Evolutionary conservation across 2,113 vertebrate species (phyloP).

Genomic region (Oncorhynchus nerka): DNA sequence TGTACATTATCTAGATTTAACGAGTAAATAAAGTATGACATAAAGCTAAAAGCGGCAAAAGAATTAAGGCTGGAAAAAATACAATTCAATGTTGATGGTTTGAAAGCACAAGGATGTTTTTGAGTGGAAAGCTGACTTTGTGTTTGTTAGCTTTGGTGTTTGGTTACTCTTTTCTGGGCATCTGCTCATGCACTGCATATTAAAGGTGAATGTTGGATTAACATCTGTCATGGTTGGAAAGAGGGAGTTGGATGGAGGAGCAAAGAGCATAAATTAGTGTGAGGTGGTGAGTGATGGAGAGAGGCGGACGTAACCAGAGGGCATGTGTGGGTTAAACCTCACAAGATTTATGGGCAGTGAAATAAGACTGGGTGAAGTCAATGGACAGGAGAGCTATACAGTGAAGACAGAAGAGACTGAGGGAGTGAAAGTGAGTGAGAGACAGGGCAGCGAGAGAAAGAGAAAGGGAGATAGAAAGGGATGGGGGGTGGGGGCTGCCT

Average conservation of each 20-base stretch:
- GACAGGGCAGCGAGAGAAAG: conserved; percentile 16
- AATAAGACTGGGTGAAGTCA: neutral
- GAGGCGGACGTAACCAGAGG: conserved; percentile 65
- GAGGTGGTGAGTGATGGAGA: conserved; percentile 64
- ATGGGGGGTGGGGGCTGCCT: conserved; percentile 53
- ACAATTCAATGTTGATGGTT: conserved; percentile 7
- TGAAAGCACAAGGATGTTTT: conserved; percentile 27
- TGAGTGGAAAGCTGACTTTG: conserved; percentile 10
- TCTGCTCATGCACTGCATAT: conserved; percentile 22
- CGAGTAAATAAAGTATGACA: conserved; percentile 66
- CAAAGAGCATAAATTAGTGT: conserved; percentile 48
- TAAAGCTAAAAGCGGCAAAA: conserved; percentile 52
- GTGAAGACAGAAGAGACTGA: conserved; percentile 6
- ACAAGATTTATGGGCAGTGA: conserved; percentile 62
- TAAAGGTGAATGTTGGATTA: conserved; percentile 32
- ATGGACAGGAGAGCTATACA: conserved; percentile 3
- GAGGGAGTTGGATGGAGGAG: conserved; percentile 41
- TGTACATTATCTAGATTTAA: neutral
- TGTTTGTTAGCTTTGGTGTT: conserved; percentile 41
- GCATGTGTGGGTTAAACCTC: conserved; percentile 67
- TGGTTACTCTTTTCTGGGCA: conserved; percentile 62
- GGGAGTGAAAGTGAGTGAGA: neutral
- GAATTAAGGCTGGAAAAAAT: neutral
- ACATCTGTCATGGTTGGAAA: conserved; percentile 33
- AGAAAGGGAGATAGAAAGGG: conserved; percentile 24